Evolutionary conservation across 2,113 vertebrate species (phyloP).

Genomic region (Girardinichthys multiradiatus): DNA sequence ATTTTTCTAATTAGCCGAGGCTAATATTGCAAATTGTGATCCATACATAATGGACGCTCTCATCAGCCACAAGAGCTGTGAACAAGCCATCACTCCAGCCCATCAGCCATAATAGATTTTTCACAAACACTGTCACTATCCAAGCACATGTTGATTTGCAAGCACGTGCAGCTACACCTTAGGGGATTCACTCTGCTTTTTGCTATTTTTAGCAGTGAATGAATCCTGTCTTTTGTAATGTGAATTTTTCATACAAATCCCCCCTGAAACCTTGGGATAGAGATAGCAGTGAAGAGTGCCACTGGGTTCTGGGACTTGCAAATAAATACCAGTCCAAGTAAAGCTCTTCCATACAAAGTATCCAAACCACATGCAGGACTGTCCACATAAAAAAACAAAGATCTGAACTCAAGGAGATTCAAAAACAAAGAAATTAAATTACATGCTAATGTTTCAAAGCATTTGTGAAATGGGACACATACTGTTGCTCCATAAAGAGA

Average conservation of each 20-base stretch:
- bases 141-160: constrained; percentile 6
- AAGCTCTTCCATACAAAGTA: constrained; percentile 2
- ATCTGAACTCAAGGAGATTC: constrained; percentile 43
- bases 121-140: constrained; percentile 48
- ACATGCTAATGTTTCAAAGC: not conserved
- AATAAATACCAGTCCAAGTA: constrained; percentile 4
- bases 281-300: constrained; percentile 24
- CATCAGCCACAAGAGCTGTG: constrained; percentile 26
- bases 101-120: constrained; percentile 59
- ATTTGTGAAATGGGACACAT: not conserved
- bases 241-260: constrained; percentile 58
- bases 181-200: constrained; percentile 46
- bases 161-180: constrained; percentile 45
- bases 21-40: constrained; percentile 44
- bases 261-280: constrained; percentile 36
- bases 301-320: constrained; percentile 39
- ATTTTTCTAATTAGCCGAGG: constrained; percentile 63
- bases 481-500: not conserved
- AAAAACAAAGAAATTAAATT: constrained; percentile 3
- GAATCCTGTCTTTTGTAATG: constrained; percentile 53
- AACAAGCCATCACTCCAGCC: constrained; percentile 49
- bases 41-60: constrained; percentile 44
- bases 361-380: constrained; percentile 35
- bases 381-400: constrained; percentile 66
- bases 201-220: constrained; percentile 59